Conservation (phyloP, 2,797 vertebrate genomes). For the Xenopus petersii region DNA sequence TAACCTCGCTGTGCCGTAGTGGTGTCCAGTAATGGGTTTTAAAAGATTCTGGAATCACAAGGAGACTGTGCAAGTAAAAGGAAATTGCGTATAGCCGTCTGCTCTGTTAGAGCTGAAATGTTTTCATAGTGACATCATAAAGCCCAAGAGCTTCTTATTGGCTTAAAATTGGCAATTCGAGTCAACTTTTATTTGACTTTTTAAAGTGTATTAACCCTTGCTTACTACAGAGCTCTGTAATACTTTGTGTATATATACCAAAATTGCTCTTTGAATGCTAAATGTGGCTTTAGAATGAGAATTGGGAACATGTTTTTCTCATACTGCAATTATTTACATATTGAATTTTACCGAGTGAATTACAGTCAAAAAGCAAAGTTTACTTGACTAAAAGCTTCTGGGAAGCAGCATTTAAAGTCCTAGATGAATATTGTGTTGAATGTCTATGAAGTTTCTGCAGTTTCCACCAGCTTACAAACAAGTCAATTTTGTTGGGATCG, state of each 20-base stretch:
- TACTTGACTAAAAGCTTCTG: neutral
- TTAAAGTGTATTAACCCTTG: neutral
- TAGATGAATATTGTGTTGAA: too few species aligned
- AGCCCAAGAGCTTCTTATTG: neutral
- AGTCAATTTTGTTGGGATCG: neutral
- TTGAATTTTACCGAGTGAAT: too few species aligned
- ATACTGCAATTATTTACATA: too few species aligned
- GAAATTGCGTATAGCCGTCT: neutral
- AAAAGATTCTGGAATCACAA: constrained; percentile 34
- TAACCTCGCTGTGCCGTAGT: constrained; percentile 20
- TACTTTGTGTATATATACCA: too few species aligned
- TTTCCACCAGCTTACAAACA: neutral
- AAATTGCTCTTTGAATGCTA: neutral
- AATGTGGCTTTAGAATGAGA: neutral
- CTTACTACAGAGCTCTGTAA: too few species aligned
- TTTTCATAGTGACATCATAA: neutral
- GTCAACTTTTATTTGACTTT: neutral
- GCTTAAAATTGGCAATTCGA: neutral
- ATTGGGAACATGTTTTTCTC: neutral
- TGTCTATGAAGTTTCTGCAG: too few species aligned
- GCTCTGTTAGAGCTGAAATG: neutral
- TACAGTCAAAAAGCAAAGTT: too few species aligned
- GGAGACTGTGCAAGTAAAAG: constrained; percentile 14
- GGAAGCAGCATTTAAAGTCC: neutral
- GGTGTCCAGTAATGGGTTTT: constrained; percentile 31